Percentiles rank a stretch among this genome's conserved stretches.
Conservation (phyloP, 2,888 invertebrate genomes). For the Rhagonycha lutea region DNA sequence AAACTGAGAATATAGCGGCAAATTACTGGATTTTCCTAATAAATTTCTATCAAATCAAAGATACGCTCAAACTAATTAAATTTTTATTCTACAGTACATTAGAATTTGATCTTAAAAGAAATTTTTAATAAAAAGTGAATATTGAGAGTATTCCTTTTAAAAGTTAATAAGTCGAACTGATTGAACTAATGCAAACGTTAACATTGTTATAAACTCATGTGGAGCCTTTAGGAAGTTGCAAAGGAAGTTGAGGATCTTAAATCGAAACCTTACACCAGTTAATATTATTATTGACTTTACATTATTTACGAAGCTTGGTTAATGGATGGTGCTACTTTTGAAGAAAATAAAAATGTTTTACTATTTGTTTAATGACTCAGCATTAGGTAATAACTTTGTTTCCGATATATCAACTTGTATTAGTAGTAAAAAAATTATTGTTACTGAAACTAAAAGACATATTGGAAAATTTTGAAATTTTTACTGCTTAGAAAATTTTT, state of each 20-base stretch:
- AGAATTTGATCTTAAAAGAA: background rate
- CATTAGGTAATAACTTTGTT: too few relatives aligned
- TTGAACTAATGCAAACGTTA: conserved; percentile 15
- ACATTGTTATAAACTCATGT: conserved; percentile 13
- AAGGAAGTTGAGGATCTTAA: conserved; percentile 32
- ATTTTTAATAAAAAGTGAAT: background rate
- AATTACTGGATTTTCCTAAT: background rate
- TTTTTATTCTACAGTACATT: background rate
- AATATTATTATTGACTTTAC: conserved; percentile 51
- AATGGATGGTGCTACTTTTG: conserved; percentile 43
- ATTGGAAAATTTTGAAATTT: too few relatives aligned
- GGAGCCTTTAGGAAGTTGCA: conserved; percentile 19
- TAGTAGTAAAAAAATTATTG: background rate
- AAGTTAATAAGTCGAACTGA: background rate
- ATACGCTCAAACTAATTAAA: background rate
- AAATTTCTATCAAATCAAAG: background rate
- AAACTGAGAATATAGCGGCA: background rate
- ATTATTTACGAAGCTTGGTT: conserved; percentile 47
- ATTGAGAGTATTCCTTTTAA: background rate
- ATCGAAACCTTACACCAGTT: conserved; percentile 46
- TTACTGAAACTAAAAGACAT: background rate
- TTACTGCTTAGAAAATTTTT: too few relatives aligned
- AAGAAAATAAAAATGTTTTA: background rate
- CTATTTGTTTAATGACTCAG: background rate
- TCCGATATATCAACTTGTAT: too few relatives aligned